Evolutionary conservation across 2,888 invertebrate species (phyloP).

Genomic region (Eumerus sabulonum): DNA sequence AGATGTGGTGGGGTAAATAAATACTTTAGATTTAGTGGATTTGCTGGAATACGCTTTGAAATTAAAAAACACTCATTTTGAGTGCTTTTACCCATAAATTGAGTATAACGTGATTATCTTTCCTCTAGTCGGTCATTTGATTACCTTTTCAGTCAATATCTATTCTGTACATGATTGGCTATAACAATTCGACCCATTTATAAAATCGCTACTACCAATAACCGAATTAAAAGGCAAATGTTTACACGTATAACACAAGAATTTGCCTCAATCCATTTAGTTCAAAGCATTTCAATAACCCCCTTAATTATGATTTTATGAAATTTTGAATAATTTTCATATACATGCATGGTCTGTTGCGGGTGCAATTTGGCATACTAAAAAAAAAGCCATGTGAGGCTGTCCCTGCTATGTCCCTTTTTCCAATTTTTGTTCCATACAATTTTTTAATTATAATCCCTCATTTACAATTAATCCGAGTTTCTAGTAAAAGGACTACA

Average conservation of each 20-base stretch:
- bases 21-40: too few relatives aligned
- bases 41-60: neutral
- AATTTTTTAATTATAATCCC: too few relatives aligned
- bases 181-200: slow-evolving; percentile 21
- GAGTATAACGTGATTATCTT: too few relatives aligned
- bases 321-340: slow-evolving; percentile 51
- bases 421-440: too few relatives aligned
- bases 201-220: slow-evolving; percentile 6
- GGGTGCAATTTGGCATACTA: too few relatives aligned
- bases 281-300: slow-evolving; percentile 56
- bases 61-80: neutral
- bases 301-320: slow-evolving; percentile 52
- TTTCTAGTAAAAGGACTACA: too few relatives aligned
- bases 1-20: too few relatives aligned
- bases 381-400: too few relatives aligned
- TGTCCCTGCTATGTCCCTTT: too few relatives aligned
- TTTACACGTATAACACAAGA: slow-evolving; percentile 32
- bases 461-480: too few relatives aligned
- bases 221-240: slow-evolving; percentile 33
- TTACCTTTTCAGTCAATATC: neutral
- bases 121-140: too few relatives aligned
- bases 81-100: neutral
- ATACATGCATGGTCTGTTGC: too few relatives aligned
- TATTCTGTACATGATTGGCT: slow-evolving; percentile 19
- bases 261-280: slow-evolving; percentile 46